A percentile compares a stretch with the other conserved stretches of the same genome.
Evolutionary conservation across 2,888 invertebrate species (phyloP).

Genomic region (Ceriagrion tenellum): DNA sequence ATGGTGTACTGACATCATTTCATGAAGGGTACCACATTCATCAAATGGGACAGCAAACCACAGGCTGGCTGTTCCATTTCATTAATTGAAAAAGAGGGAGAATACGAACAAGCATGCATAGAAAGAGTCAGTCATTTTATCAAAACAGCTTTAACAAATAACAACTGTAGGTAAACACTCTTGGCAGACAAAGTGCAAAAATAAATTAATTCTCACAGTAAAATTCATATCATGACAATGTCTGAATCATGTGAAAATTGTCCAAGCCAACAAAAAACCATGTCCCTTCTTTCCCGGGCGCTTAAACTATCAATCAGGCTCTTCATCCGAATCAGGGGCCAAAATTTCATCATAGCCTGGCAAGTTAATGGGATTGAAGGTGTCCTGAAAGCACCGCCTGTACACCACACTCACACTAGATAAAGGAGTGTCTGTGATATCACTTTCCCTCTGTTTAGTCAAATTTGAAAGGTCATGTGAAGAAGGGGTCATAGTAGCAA

Average conservation of each 20-base stretch:
- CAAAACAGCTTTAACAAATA: background rate
- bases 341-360: slow-evolving; percentile 82
- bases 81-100: no score
- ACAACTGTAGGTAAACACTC: background rate
- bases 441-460: background rate
- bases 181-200: background rate
- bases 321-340: slow-evolving; percentile 87
- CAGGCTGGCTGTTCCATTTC: no score
- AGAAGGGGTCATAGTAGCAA: background rate
- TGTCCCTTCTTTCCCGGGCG: background rate
- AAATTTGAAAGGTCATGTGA: slow-evolving; percentile 5
- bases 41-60: no score
- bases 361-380: slow-evolving; percentile 82
- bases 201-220: background rate
- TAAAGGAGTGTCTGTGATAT: slow-evolving; percentile 75
- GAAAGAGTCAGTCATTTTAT: background rate
- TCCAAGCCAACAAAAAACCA: background rate
- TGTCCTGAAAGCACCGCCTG: slow-evolving; percentile 86
- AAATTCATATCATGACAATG: background rate
- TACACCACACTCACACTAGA: slow-evolving; percentile 84
- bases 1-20: no score
- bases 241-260: background rate
- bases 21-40: no score
- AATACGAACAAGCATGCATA: background rate
- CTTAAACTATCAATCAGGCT: slow-evolving; percentile 72